Evolutionary conservation across 2,888 invertebrate genomes (phyloP).

Genomic region (Chymomyza procnemis): DNA sequence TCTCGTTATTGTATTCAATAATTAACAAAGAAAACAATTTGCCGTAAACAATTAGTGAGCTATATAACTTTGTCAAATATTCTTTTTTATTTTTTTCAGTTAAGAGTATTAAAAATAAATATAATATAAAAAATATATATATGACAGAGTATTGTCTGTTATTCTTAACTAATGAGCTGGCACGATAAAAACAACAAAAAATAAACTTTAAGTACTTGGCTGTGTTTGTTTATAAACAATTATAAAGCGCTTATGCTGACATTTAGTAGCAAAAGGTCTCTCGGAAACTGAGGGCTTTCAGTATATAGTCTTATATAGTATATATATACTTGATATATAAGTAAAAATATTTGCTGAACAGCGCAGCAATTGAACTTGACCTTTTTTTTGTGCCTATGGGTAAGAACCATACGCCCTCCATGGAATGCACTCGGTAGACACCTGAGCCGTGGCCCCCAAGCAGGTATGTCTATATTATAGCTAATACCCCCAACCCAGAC

Average conservation of each 20-base stretch:
- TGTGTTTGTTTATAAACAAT: not conserved
- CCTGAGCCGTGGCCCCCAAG: conserved; percentile 29
- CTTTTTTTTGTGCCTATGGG: not conserved
- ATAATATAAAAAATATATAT: not conserved
- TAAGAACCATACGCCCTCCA: not conserved
- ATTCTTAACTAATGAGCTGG: not conserved
- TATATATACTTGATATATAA: not conserved
- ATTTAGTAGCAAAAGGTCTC: not conserved
- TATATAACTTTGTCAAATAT: not conserved
- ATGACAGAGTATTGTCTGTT: not conserved
- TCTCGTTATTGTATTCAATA: not conserved
- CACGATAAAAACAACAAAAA: no score
- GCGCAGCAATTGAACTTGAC: conserved; percentile 4
- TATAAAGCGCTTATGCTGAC: not conserved
- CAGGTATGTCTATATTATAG: conserved; percentile 6
- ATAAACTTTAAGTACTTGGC: not conserved
- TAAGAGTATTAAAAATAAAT: not conserved
- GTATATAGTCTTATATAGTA: not conserved
- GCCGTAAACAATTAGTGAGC: no score
- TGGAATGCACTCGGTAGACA: conserved; percentile 34
- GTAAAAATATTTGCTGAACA: not conserved
- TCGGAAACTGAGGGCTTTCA: not conserved
- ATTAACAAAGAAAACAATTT: not conserved
- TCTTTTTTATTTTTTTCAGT: not conserved
- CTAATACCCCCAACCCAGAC: no score